Percentiles rank a stretch among this genome's conserved stretches.
These are phyloP conservation scores for Palythoa grandis DNA, from an alignment of 92 coral and sea anemone genomes.

Conservation along the genomic window DNA sequence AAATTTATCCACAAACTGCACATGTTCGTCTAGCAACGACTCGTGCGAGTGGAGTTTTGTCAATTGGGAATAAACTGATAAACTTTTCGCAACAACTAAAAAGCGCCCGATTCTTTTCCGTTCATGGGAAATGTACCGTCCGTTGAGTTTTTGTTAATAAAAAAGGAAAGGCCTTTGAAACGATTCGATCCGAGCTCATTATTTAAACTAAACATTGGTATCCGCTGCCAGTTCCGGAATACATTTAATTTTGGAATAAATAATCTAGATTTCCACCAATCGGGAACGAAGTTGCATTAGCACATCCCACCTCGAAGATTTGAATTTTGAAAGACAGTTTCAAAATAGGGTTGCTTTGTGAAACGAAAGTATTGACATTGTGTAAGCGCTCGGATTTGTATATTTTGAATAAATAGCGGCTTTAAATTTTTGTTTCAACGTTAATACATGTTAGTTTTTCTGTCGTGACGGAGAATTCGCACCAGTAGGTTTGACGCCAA, in stretches of 20 bases:
- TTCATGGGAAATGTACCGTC: constrained; percentile 34
- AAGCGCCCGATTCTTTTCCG: constrained; percentile 30
- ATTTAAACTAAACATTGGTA: constrained; percentile 78
- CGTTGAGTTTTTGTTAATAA: constrained; percentile 35
- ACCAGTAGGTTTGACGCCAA: background rate
- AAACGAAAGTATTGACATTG: background rate
- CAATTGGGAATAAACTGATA: constrained; percentile 16
- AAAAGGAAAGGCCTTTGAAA: constrained; percentile 65
- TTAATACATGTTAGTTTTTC: background rate
- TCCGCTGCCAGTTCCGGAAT: constrained; percentile 97
- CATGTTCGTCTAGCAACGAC: constrained; percentile 78
- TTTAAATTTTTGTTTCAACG: constrained; percentile 8
- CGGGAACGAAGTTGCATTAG: constrained; percentile 52
- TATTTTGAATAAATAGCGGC: background rate
- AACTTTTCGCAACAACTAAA: constrained; percentile 44
- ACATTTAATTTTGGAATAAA: constrained; percentile 76
- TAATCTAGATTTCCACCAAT: constrained; percentile 73
- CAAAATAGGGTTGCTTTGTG: constrained; percentile 5
- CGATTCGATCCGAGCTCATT: constrained; percentile 63
- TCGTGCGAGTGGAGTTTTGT: constrained; percentile 24
- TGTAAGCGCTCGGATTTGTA: background rate
- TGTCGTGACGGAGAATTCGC: background rate
- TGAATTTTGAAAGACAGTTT: constrained; percentile 68
- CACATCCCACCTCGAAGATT: constrained; percentile 75
- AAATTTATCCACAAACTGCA: constrained; percentile 56